Evolutionary conservation across 2,888 invertebrate species (phyloP).

Genomic region (Leptinotarsa tumamoca): DNA sequence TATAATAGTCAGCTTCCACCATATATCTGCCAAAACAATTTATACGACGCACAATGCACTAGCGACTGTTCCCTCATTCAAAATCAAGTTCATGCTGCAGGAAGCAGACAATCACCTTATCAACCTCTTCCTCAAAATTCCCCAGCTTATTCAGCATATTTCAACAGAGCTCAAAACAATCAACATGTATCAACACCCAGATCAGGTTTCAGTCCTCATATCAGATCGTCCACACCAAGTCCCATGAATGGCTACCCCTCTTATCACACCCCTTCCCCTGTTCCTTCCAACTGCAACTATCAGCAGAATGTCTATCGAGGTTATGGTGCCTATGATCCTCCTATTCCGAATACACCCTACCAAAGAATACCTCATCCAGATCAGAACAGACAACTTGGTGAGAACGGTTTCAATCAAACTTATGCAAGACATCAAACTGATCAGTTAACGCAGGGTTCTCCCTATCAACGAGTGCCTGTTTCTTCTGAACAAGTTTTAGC

Average conservation of each 20-base stretch:
- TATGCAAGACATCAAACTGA: background rate
- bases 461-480: conserved; percentile 56
- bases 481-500: conserved; percentile 43
- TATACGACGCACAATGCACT: conserved; percentile 37
- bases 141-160: conserved; percentile 16
- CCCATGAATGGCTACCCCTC: conserved; percentile 47
- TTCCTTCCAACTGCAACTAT: conserved; percentile 55
- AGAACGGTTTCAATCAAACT: background rate
- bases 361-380: conserved; percentile 50
- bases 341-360: conserved; percentile 51
- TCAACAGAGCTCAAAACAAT: conserved; percentile 28
- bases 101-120: conserved; percentile 56
- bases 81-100: background rate
- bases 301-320: conserved; percentile 42
- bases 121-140: conserved; percentile 3
- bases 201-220: conserved; percentile 43
- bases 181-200: conserved; percentile 44
- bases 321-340: conserved; percentile 4
- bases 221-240: conserved; percentile 53
- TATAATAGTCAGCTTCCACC: conserved; percentile 32
- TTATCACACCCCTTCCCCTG: conserved; percentile 62
- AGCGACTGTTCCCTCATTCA: conserved; percentile 24
- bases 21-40: conserved; percentile 35
- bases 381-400: conserved; percentile 1
- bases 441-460: conserved; percentile 37